Evolutionary conservation across 2,797 vertebrate genomes (phyloP), one percentile per base, ranked within the genome.

Genomic region (Thalassophryne amazonica): DNA sequence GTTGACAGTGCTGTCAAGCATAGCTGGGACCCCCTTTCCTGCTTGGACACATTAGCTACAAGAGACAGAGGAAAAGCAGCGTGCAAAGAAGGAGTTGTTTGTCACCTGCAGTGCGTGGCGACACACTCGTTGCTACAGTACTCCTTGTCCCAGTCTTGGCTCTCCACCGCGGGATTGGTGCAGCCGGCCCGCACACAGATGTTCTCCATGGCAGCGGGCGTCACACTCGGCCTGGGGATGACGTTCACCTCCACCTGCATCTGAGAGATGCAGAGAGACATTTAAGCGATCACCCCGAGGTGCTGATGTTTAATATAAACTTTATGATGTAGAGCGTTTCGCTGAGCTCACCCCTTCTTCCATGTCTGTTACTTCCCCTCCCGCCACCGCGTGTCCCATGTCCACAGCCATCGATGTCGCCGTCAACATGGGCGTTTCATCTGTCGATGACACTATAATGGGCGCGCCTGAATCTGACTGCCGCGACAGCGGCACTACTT

Each of bases 71-170:
- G n/a, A n/a, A n/a, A n/a, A n/a, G n/a, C n/a, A n/a, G n/a, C n/a
- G n/a, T n/a, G n/a, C n/a, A n/a, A n/a, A n/a, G n/a, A n/a, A n/a
- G n/a, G n/a, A n/a, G n/a, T n/a, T n/a, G n/a, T n/a, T n/a, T n/a
- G n/a, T n/a, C 40, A 97, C 95, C 93, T 93, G 93, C 95, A 97
- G 70, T 97, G 95, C 3, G 91, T 94, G 40, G 94, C 94, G 10
- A 96, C 94, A 56, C 94, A 96, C 83, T 96, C 93, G 9, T 90
- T 95, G 85, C 94, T 96, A 74, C 94, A 96, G 73, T 95, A 96
- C 21, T 95, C 94, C 12, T 87, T 86, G 87, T 96, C 94, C 94
- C 94, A 96, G 85, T 95, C 94, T 46, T 89, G 90, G 78, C 90
- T 93, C 51, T 92, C 87, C 49, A 96, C 89, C 0, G 94, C 93